Conservation (phyloP, 2,888 invertebrate genomes). For the Drosophila subquinaria region DNA sequence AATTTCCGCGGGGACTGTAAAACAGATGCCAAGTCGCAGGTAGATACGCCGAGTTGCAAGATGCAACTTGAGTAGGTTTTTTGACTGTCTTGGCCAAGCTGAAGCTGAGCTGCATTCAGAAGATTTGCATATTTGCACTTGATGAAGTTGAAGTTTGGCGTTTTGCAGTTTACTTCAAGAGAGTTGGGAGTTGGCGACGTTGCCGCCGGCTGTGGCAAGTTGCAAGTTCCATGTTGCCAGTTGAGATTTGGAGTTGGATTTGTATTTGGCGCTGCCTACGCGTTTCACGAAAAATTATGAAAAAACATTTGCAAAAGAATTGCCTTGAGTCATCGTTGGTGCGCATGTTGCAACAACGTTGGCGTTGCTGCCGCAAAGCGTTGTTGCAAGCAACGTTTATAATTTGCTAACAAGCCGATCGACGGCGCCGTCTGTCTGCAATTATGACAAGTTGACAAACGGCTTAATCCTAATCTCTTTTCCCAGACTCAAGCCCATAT, state of each 20-base stretch:
- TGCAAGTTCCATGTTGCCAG: conserved; percentile 32
- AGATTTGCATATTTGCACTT: conserved; percentile 79
- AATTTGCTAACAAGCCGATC: conserved; percentile 78
- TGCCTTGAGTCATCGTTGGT: conserved; percentile 78
- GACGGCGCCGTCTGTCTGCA: conserved; percentile 76
- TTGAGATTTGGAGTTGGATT: conserved; percentile 56
- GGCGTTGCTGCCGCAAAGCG: conserved; percentile 62
- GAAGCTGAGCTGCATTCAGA: conserved; percentile 2
- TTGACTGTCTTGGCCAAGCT: conserved; percentile 5
- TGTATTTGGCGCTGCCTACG: conserved; percentile 72
- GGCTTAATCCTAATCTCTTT: conserved; percentile 80
- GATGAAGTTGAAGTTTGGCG: conserved; percentile 67
- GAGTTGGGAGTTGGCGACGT: conserved; percentile 9
- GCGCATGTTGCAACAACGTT: conserved; percentile 50
- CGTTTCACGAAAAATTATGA: conserved; percentile 64
- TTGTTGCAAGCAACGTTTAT: conserved; percentile 58
- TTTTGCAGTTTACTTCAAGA: conserved; percentile 23
- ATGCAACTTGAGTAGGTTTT: conserved; percentile 44
- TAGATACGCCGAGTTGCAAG: conserved; percentile 35
- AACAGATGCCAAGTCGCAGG: conserved; percentile 41
- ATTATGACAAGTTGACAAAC: conserved; percentile 81
- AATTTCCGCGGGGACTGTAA: conserved; percentile 14
- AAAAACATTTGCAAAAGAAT: conserved; percentile 74
- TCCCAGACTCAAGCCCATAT: conserved; percentile 46
- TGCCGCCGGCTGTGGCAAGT: conserved; percentile 36